Percentiles rank a stretch among this genome's conserved stretches.
These are phyloP conservation scores for Chrysolina haemoptera DNA, from an alignment of 2,888 invertebrate species.

Conservation along the genomic window DNA sequence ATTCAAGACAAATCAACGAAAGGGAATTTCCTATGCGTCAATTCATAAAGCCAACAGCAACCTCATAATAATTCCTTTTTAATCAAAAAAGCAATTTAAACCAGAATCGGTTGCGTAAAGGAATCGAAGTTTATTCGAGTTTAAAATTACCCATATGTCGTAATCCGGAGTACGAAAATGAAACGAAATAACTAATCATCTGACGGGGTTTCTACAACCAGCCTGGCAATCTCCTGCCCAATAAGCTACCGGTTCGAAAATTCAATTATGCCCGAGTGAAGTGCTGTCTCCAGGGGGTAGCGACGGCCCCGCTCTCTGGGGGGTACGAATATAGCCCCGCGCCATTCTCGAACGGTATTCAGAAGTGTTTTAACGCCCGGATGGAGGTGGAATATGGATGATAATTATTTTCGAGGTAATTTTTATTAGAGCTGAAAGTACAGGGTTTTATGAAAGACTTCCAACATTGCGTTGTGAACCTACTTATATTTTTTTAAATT, in stretches of 20 bases:
- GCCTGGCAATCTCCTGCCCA: slow-evolving; percentile 68
- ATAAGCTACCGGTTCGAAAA: slow-evolving; percentile 69
- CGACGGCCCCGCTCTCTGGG: slow-evolving; percentile 48
- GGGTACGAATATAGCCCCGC: slow-evolving; percentile 39
- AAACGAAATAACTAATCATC: slow-evolving; percentile 69
- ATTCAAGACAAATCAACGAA: too few species aligned
- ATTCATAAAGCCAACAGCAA: neutral
- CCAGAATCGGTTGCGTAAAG: slow-evolving; percentile 38
- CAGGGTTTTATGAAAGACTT: too few species aligned
- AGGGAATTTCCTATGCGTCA: too few species aligned
- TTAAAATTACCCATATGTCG: slow-evolving; percentile 69
- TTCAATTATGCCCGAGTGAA: slow-evolving; percentile 69
- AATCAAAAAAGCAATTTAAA: slow-evolving; percentile 54
- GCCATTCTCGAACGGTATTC: slow-evolving; percentile 23
- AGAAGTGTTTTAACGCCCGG: slow-evolving; percentile 29
- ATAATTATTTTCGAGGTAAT: slow-evolving; percentile 20
- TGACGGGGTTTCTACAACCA: slow-evolving; percentile 57
- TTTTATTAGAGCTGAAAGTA: neutral
- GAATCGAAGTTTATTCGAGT: slow-evolving; percentile 58
- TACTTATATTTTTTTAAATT: too few species aligned
- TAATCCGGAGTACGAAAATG: slow-evolving; percentile 61
- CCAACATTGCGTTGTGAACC: too few species aligned
- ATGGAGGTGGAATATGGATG: slow-evolving; percentile 12
- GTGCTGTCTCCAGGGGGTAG: slow-evolving; percentile 62
- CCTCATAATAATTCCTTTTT: slow-evolving; percentile 40